phyloP scores from a whole-genome alignment of 2,113 vertebrate genomes.

The Dicerorhinus sumatrensis region DNA sequence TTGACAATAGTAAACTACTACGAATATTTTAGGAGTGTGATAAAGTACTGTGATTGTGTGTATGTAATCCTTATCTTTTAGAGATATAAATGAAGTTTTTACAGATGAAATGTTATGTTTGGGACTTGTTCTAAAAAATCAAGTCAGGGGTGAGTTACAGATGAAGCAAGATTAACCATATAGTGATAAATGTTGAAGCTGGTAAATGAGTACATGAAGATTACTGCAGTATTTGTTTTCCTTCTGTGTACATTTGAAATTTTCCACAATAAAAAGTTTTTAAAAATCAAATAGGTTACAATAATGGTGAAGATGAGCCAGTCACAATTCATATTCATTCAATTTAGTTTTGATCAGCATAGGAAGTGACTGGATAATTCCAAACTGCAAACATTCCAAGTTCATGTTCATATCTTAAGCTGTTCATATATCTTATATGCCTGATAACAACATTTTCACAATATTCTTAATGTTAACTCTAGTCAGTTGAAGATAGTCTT shows the following conservation, averaged over 20 bases:
- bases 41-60: not conserved
- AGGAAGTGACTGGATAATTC: not conserved
- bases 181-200: not conserved
- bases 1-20: not conserved
- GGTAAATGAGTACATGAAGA: not conserved
- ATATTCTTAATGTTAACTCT: conserved; percentile 36
- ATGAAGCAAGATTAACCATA: conserved; percentile 1
- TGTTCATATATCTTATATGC: not conserved
- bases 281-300: conserved; percentile 5
- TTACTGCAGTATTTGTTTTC: not conserved
- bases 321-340: conserved; percentile 18
- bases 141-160: not conserved
- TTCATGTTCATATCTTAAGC: not conserved
- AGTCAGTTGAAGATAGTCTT: not conserved
- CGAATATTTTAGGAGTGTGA: not conserved
- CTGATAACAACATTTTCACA: conserved; percentile 18
- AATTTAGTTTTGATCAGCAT: not conserved
- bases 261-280: not conserved
- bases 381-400: not conserved
- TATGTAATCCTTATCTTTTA: conserved; percentile 25
- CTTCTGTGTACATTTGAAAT: not conserved
- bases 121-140: conserved; percentile 25
- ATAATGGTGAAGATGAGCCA: not conserved
- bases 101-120: not conserved
- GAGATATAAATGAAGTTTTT: not conserved